A percentile compares a stretch with the other conserved stretches of the same genome.
phyloP scores from a whole-genome alignment of 2,797 vertebrate genomes.

The Sebastes itinus region DNA sequence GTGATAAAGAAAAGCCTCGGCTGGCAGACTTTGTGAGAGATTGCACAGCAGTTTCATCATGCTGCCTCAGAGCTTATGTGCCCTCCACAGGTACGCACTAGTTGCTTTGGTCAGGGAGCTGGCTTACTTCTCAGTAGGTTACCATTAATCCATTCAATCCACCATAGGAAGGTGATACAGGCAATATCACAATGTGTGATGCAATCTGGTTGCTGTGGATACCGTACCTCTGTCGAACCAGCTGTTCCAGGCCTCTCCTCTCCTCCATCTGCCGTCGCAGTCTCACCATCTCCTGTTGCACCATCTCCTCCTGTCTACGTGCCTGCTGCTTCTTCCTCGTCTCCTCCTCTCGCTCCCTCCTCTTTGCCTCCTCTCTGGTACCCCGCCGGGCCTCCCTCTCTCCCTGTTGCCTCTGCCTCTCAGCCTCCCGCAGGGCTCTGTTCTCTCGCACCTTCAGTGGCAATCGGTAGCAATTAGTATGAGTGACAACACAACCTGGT shows the following conservation, averaged over 20 bases:
- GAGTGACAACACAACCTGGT: background rate
- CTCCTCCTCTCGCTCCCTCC: constrained; percentile 79
- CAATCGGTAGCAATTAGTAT: constrained; percentile 34
- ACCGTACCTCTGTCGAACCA: constrained; percentile 83
- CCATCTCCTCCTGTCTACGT: constrained; percentile 84
- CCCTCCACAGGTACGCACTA: background rate
- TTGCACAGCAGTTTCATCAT: background rate
- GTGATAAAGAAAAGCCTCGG: background rate
- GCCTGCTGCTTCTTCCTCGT: constrained; percentile 81
- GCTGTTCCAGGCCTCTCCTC: constrained; percentile 78
- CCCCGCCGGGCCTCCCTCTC: constrained; percentile 79
- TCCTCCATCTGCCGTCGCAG: constrained; percentile 88
- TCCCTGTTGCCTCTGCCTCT: constrained; percentile 77
- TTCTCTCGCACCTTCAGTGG: constrained; percentile 89
- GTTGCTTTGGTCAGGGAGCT: background rate
- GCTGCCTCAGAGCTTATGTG: background rate
- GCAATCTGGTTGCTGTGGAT: constrained; percentile 36
- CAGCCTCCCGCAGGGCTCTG: constrained; percentile 82
- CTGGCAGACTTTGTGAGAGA: background rate
- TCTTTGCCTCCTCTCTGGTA: constrained; percentile 80
- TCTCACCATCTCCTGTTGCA: constrained; percentile 90
- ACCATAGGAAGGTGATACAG: background rate
- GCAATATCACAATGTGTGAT: background rate
- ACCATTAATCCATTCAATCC: constrained; percentile 1
- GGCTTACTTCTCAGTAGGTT: background rate